A percentile compares a stretch with the other conserved stretches of the same genome.
Evolutionary conservation across 2,888 invertebrate species (phyloP).

Genomic region (Myopa tessellatipennis): DNA sequence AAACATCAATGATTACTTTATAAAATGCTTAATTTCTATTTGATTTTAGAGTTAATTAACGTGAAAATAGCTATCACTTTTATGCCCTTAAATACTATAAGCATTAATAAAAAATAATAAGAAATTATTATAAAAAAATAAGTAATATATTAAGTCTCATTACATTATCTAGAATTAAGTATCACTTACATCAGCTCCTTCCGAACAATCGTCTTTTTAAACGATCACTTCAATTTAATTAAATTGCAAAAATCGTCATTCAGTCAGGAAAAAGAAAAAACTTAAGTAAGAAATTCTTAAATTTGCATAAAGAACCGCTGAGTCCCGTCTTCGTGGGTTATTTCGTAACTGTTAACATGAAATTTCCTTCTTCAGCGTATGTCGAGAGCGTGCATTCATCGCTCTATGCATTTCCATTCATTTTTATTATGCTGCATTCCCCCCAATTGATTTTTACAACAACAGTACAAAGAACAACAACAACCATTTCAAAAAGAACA

Average conservation of each 20-base stretch:
- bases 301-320: conserved; percentile 11
- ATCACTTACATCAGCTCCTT: not conserved
- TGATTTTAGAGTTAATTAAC: not conserved
- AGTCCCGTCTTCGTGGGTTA: not conserved
- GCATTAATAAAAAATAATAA: no score
- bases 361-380: conserved; percentile 8
- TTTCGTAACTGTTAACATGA: conserved; percentile 12
- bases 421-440: conserved; percentile 17
- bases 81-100: no score
- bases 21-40: not conserved
- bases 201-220: not conserved
- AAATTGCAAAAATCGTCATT: conserved; percentile 4
- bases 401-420: conserved; percentile 15
- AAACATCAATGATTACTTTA: no score
- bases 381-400: not conserved
- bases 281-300: not conserved
- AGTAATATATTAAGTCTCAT: no score
- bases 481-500: not conserved
- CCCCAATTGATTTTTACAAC: conserved; percentile 18
- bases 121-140: no score
- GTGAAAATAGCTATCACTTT: no score
- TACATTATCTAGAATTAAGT: no score
- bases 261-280: not conserved
- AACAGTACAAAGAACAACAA: conserved; percentile 6
- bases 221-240: conserved; percentile 20